Evolutionary conservation across 2,888 invertebrate species (phyloP), one percentile per base, ranked within the genome.

Genomic region (Phortica magna): DNA sequence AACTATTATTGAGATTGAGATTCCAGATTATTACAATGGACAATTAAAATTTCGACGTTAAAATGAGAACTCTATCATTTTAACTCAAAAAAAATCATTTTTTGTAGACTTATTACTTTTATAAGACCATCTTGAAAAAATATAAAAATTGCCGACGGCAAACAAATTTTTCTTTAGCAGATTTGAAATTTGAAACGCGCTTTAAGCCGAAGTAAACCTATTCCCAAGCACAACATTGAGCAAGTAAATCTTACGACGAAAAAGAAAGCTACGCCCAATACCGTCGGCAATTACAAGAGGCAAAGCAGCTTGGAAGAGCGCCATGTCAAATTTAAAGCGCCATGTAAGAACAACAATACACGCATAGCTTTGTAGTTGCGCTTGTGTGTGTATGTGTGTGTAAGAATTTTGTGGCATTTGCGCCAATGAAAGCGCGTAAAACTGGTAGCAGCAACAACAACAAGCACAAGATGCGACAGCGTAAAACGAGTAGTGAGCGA

Each of bases 381-480:
- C n/a, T 55, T 65, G 22, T 78, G 72, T 76, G 75, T 76, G 78
- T 76, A 75, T 78, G 78, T 79, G 70, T 78, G 76, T 73, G 39
- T 53, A 59, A 59, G 3, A 31, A 48, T 14, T 48, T 14, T 48
- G 14, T 48, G 48, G 14, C 22, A 17, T 22, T 70, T 72, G 73
- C 83, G 84, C 91, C 91, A 91, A 91, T 91, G 89, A 89, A 85
- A 89, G 84, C 85, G 91, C 91, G 91, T 91, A 91, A 91, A 87
- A 90, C 91, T 87, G 86, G 91, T 89, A 91, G 91, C 89, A 78
- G 74, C 75, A 73, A 76, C 74, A 73, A 7, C 74, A 78, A 70
- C 43, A 71, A 70, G 76, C 48, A 71, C 74, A 75, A 64, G 61
- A 65, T 74, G 39, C 53, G 53, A 39, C 10, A 53, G 55, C 70